Base-by-base conservation (phyloP, 2,888 invertebrate genomes). In the Morinoia aosen region DNA sequence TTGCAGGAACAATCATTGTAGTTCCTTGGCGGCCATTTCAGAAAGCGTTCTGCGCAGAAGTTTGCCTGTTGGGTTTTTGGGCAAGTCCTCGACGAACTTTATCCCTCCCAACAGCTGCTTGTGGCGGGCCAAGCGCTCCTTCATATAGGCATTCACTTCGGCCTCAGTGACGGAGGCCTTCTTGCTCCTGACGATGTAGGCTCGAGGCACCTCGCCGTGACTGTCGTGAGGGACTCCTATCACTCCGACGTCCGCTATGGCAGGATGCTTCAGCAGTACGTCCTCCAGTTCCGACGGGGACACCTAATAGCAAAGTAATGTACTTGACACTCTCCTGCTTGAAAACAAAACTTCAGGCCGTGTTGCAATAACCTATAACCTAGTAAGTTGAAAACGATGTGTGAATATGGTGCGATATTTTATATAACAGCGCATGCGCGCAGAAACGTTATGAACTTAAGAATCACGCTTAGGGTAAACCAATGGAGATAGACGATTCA, bases 11-110 rank as follows among this genome's bases (percentile, higher is more conserved):
- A 61, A 61, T 61, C 19, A 16, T 76, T 76, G 25, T 7, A 76
- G 16, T 64, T 95, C 95, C 58, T 61, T 91, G 14, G 95, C 56
- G 8, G 95, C 95, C 57, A 95, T 95, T n/a, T 96, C 94, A 91
- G 93, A 95, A 48, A 98, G 97, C 97, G 98, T 98, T 96, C 98
- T 98, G 96, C 98, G 98, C 97, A 98, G 97, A 91, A 98, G 98
- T 97, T 98, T 98, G 10, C 98, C 98, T 7, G 98, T 98, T 0
- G 98, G 98, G 97, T 98, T 98, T 97, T 98, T 98, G 0, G 98
- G 98, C 97, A 98, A 98, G 0, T 97, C 97, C 4, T 98, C 98
- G 56, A 98, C 97, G 97, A 98, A 98, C 94, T 97, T 97, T 5
- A 98, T 98, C 3, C 97, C 97, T 1, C 98, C 98, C 2, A 98